Base-by-base conservation (phyloP, 1,140 invertebrate species). In the Drosophila simulans region DNA sequence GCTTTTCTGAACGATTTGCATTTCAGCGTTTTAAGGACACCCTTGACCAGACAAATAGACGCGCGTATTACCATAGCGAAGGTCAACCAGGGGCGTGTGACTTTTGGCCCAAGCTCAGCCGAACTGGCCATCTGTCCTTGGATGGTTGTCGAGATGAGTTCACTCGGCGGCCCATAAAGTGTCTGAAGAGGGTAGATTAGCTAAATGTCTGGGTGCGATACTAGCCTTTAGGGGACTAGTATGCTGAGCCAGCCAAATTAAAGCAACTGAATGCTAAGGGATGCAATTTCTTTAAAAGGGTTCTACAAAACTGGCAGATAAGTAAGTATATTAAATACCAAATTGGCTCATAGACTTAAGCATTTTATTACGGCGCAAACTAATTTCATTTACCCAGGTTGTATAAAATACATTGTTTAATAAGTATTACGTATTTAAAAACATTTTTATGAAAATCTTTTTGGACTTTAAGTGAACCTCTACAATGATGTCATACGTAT, bases 181-280 rank as follows among this genome's bases (percentile, higher is more conserved):
- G 77, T 65, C 74, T 63, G 42, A 80, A 81, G 77, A 72, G 81
- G 80, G 80, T 85, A 80, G 77, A 85, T 84, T 84, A 84, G 77
- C 72, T 49, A 57, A 75, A 65, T 53, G 39, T 42, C 55, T 43
- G 60, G 34, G 25, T 46, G 60, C 37, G 17, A 46, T 8, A 42
- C 37, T 13, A 3, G 7, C 7, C 5, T 17, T 10, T 15, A 7
- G 40, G 27, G 39, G 25, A 56, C 65, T 70, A 70, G 57, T 42
- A 57, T 57, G 65, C 37, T 40, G 35, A 56, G 42, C 39, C 35
- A 39, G 54, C 42, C 49, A 49, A 62, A 42, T 57, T 56, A 56
- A 55, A 40, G 27, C 5, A n/a, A 15, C 10, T n/a, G 48, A 31
- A 2, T 0, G 8, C 12, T 11, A 20, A 15, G 12, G 27, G 37